Base-by-base conservation (phyloP, 2,797 vertebrate species). In the Cryptoblepharus egeriae region DNA sequence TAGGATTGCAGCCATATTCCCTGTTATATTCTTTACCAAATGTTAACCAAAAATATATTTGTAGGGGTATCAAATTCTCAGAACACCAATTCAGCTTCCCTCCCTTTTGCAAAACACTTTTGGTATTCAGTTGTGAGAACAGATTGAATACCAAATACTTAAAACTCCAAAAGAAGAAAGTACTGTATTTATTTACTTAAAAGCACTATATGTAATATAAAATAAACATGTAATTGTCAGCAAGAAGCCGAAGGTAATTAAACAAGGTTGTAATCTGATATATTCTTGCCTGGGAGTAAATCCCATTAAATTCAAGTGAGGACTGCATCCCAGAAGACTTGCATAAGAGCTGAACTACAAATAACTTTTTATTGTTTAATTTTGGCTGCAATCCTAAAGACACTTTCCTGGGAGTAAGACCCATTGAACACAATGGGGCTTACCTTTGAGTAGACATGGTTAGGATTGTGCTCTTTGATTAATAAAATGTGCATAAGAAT, bases 91-190 rank as follows among this genome's bases (percentile, higher is more conserved):
- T 45, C 22, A 63, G 24, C 39, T 70, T 42, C 26, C n/a, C 28
- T 28, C 22, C 5, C 3, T 9, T 32, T 67, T 86, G 81, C 75
- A 52, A 42, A 45, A 32, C 49, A 70, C 49, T 79, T 57, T 61
- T 75, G 49, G 69, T n/a, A n/a, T n/a, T n/a, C 13, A 82, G 39
- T 26, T 35, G 7, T 63, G 61, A 42, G 7, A 77, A 58, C 71
- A 61, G 39, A 35, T 30, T 42, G 67, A 67, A 68, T 73, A 32
- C n/a, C 18, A 39, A 28, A 8, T 22, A 0, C n/a, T 22, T 20
- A 42, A 60, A 35, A 12, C 80, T 87, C 65, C 61, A 77, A 79
- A 18, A 73, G 60, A 55, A 83, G 75, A 77, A 85, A 75, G 5
- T 30, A 42, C 52, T 82, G 5, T 30, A 42, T 58, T 82, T 12